Base-by-base conservation (phyloP, 2,113 vertebrate species). In the Egretta garzetta region DNA sequence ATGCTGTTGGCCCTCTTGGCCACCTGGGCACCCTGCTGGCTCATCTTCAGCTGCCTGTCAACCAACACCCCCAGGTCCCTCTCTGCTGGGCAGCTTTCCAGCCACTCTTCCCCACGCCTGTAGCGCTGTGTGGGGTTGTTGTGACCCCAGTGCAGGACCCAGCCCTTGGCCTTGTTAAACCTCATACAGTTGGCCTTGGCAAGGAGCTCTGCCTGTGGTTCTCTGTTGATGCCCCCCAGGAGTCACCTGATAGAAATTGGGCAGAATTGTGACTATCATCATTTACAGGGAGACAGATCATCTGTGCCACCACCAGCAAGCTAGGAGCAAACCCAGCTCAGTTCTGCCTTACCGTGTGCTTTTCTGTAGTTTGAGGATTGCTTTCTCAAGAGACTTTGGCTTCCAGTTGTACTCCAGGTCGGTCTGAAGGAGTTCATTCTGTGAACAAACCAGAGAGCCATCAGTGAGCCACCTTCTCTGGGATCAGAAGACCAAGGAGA, bases 361-460 rank as follows among this genome's bases (percentile, higher is more conserved):
- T 73, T 95, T 97, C 72, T 99, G 98, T n/a, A 99, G 98, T 82
- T 98, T 99, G 94, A 97, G 93, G 58, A 99, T 98, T 94, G 98
- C 98, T 4, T 98, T 98, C 93, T 99, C 98, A 13, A 98, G 98
- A 8, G 98, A 95, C 4, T 96, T 98, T 63, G 97, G 75, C 52
- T 98, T 99, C 97, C 97, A 98, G 59, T 97, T 72, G 60, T 98
- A 98, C 53, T 98, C 98, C 1, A 63, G 37, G 89, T 97, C 94
- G 50, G 98, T 98, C 37, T 97, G 91, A 74, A 64, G 95, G 74
- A 99, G 98, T 80, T 99, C 98, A 32, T 80, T 97, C 99, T 99
- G 89, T 28, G 62, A 79, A 95, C 16, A 63, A n/a, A 63, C 77
- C 80, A 87, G 35, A 41, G 70, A 21, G 43, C 14, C 41, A 10